These are phyloP conservation scores for Arge pagana DNA, from an alignment of 2,888 invertebrate genomes.

Conservation along the genomic window DNA sequence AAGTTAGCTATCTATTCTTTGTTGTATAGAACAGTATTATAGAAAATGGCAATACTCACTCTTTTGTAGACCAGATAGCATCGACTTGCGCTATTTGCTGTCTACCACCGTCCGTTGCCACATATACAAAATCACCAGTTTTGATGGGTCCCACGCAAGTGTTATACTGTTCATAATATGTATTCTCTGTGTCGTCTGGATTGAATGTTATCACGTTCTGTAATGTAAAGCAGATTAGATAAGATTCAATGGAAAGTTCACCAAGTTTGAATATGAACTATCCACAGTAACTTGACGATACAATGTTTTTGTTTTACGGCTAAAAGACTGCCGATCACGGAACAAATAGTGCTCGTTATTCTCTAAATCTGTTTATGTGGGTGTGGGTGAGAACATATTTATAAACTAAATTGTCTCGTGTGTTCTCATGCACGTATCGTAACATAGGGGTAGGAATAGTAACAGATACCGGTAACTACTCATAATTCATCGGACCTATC, in stretches of 20 bases:
- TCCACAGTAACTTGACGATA: too few species aligned
- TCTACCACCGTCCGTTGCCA: slow-evolving; percentile 86
- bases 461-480: too few species aligned
- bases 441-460: too few species aligned
- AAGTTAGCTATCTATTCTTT: background rate
- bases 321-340: too few species aligned
- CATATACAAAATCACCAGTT: slow-evolving; percentile 94
- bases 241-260: slow-evolving; percentile 11
- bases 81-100: slow-evolving; percentile 93
- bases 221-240: slow-evolving; percentile 34
- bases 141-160: slow-evolving; percentile 83
- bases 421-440: too few species aligned
- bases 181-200: slow-evolving; percentile 75
- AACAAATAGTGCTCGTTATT: too few species aligned
- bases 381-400: too few species aligned
- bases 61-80: slow-evolving; percentile 90
- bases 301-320: too few species aligned
- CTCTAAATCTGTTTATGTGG: too few species aligned
- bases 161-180: slow-evolving; percentile 92
- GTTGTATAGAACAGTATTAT: slow-evolving; percentile 11
- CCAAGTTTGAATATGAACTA: slow-evolving; percentile 13
- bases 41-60: slow-evolving; percentile 64
- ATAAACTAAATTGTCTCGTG: too few species aligned
- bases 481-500: too few species aligned
- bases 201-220: slow-evolving; percentile 81